Conservation (phyloP, 2,888 invertebrate species). For the Scaptomyza parva region DNA sequence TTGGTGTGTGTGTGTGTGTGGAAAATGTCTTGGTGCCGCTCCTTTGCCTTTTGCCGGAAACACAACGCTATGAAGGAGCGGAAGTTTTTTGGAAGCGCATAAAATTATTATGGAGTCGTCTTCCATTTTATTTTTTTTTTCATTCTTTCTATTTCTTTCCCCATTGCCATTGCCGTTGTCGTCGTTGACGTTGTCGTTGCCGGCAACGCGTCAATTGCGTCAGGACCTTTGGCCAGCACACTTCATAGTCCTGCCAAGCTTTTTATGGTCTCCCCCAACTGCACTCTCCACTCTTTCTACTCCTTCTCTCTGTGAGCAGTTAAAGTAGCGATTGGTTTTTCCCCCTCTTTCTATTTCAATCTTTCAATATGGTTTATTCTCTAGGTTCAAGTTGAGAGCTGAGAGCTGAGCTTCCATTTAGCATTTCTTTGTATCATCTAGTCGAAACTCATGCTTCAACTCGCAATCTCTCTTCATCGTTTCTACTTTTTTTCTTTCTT, state of each 20-base stretch:
- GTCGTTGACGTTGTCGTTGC: slow-evolving; percentile 49
- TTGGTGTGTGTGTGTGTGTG: slow-evolving; percentile 34
- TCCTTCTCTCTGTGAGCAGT: slow-evolving; percentile 16
- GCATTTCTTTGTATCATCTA: slow-evolving; percentile 37
- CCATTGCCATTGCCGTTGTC: slow-evolving; percentile 48
- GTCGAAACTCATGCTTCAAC: slow-evolving; percentile 71
- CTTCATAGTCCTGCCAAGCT: slow-evolving; percentile 68
- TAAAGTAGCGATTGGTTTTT: no score
- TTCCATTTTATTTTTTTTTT: slow-evolving; percentile 52
- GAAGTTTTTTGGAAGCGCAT: slow-evolving; percentile 72
- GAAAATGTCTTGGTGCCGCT: slow-evolving; percentile 52
- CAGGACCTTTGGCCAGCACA: slow-evolving; percentile 68
- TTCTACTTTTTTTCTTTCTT: slow-evolving; percentile 10
- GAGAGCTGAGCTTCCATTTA: slow-evolving; percentile 31
- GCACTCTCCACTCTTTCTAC: neutral
- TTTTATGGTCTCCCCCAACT: slow-evolving; percentile 58
- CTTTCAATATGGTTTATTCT: slow-evolving; percentile 28
- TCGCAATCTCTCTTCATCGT: slow-evolving; percentile 12
- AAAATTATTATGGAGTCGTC: slow-evolving; percentile 81
- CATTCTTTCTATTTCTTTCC: neutral
- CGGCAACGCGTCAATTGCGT: slow-evolving; percentile 75
- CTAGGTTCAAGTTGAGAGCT: slow-evolving; percentile 22
- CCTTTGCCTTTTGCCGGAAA: slow-evolving; percentile 53
- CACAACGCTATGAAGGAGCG: slow-evolving; percentile 67
- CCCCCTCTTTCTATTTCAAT: no score